These are phyloP conservation scores for Liopterus haemorrhoidalis DNA, from an alignment of 2,888 invertebrate genomes.

Conservation along the genomic window DNA sequence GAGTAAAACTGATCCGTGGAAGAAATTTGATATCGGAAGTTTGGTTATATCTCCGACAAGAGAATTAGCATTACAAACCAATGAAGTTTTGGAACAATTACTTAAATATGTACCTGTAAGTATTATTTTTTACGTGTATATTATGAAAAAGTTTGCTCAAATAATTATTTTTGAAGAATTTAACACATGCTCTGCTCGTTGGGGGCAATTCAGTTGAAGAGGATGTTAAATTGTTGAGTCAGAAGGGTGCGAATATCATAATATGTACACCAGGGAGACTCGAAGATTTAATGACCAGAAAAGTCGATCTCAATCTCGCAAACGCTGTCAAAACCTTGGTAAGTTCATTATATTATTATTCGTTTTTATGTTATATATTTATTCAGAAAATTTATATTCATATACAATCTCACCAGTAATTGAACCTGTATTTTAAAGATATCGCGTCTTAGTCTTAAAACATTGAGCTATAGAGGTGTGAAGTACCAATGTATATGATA, in stretches of 20 bases:
- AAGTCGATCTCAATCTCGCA: slow-evolving; percentile 63
- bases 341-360: slow-evolving; percentile 35
- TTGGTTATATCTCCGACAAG: slow-evolving; percentile 92
- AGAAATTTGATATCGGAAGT: slow-evolving; percentile 73
- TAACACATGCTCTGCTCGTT: slow-evolving; percentile 61
- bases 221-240: slow-evolving; percentile 62
- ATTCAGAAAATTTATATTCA: no score
- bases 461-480: no score
- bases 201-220: slow-evolving; percentile 79
- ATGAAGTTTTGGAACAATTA: slow-evolving; percentile 55
- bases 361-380: no score
- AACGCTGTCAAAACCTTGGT: slow-evolving; percentile 73
- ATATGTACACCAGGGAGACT: slow-evolving; percentile 93
- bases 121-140: slow-evolving; percentile 35
- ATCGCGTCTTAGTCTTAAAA: no score
- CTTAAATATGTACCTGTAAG: slow-evolving; percentile 46
- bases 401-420: no score
- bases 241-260: slow-evolving; percentile 74
- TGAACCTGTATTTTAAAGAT: no score
- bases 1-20: slow-evolving; percentile 57
- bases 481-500: no score
- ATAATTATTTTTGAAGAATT: slow-evolving; percentile 33
- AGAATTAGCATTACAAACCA: slow-evolving; percentile 88
- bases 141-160: no score
- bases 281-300: slow-evolving; percentile 74